These are phyloP conservation scores for Rachycentron canadum DNA, from an alignment of 2,797 vertebrate species.

Conservation along the genomic window DNA sequence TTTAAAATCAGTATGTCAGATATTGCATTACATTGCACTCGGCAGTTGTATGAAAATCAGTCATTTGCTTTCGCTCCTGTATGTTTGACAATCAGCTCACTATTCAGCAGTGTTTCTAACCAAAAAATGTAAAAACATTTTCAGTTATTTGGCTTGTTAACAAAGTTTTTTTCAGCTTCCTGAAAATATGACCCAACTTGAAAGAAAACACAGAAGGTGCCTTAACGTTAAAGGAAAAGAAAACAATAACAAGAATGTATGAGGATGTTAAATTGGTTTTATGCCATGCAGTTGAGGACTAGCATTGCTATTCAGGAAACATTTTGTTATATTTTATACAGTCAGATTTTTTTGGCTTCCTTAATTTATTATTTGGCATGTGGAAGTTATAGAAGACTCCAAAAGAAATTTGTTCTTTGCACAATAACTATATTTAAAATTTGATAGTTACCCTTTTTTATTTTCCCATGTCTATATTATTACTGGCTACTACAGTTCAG, in stretches of 20 bases:
- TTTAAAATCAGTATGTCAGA: slow-evolving; percentile 7
- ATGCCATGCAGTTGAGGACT: neutral
- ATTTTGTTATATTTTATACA: neutral
- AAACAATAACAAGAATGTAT: neutral
- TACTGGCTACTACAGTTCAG: neutral
- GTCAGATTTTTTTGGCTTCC: neutral
- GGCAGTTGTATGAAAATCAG: neutral
- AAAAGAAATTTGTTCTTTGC: neutral
- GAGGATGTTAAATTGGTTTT: neutral
- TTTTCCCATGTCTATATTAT: neutral
- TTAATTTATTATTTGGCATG: slow-evolving; percentile 5
- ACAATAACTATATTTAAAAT: neutral
- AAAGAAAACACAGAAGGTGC: neutral
- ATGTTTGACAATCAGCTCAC: neutral
- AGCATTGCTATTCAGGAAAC: neutral
- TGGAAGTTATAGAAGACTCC: neutral
- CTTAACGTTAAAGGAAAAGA: neutral
- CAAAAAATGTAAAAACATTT: neutral
- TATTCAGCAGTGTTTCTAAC: neutral
- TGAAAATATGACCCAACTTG: neutral
- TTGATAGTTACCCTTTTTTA: neutral
- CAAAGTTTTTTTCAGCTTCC: neutral
- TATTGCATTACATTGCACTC: neutral
- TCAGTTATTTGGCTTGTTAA: neutral
- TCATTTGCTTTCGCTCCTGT: neutral